Evolutionary conservation across 2,113 vertebrate species (phyloP), one percentile per base, ranked within the genome.

Genomic region (Lipotes vexillifer): DNA sequence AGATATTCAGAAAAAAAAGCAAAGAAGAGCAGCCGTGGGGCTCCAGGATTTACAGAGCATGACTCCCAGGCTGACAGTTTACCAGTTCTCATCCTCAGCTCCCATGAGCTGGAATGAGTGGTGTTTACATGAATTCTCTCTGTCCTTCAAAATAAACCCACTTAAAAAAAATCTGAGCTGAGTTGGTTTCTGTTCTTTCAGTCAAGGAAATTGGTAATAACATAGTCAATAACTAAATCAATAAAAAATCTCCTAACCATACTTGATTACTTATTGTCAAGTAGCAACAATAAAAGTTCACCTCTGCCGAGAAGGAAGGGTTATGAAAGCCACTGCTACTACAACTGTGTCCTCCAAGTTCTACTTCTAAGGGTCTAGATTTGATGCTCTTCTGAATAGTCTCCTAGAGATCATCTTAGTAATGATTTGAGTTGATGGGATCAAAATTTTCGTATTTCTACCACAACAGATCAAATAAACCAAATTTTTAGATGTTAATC

Each of bases 121-220:
- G 71, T 65, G 38, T 31, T 78, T 89, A 55, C 14, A 10, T 52
- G 81, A 84, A 52, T 85, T 71, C 44, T 71, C 29, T 52, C 38
- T 59, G 29, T 74, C 44, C 59, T 96, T 75, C 87, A 92, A 95
- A 95, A 74, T 72, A 92, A 92, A 85, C 6, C 77, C 21, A 25
- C 71, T 66, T 71, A 21, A n/a, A 77, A 25, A 29, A 74, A 86
- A 89, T 59, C 57, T 63, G 82, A 75, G 80, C 80, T 74, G 65
- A 93, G 44, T 81, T 55, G 29, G 38, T 89, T 71, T 85, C 71
- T 94, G 14, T 44, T 63, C n/a, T 78, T 82, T 63, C 52, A 44
- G n/a, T 78, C 33, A 80, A 87, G 44, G 41, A 69, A 75, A 65
- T 89, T 82, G 71, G 44, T 65, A 84, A 86, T 78, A 72, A 92